Base-by-base conservation (phyloP, 1,140 invertebrate genomes). In the Scaptomyza montana region DNA sequence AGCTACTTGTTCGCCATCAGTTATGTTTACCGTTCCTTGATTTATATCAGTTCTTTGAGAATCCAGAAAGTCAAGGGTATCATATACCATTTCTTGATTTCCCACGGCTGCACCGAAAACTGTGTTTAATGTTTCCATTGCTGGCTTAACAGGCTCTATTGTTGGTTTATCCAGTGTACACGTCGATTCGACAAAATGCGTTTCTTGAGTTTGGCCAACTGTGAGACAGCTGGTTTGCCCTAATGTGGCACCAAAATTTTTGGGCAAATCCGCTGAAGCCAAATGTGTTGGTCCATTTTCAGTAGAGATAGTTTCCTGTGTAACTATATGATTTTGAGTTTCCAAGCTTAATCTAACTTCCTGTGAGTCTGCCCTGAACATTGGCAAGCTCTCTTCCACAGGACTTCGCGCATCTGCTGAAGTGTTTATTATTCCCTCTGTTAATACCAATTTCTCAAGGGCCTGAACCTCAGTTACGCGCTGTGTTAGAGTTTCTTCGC, bases 1-100 rank as follows among this genome's bases (percentile, higher is more conserved):
- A 2, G 87, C 79, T 6, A 76, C 79, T 0, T 73, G 45, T 45
- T 90, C 77, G 1, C 67, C 92, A 92, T 91, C 95, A 92, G 43
- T 45, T 6, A 89, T 65, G 12, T 51, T 63, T 5, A 80, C 6
- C 30, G 65, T 87, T 5, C 79, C 77, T 12, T 70, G 51, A 9
- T 45, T 68, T 0, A 21, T 25, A 7, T 45, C 16, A 1, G 9
- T 49, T 53, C 47, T 30, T 8, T n/a, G n/a, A 3, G 56, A 39
- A 55, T 68, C 19, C 1, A 76, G 39, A 12, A 50, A 4, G 2
- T 63, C 33, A 2, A 76, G 2, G 5, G 59, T 51, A n/a, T 90
- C 86, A 9, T 77, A 80, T 3, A 68, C 43, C 4, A n/a, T 0
- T 5, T 69, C 62, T 45, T 90, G 63, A 9, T 68, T 59, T 49